phyloP scores from a whole-genome alignment of 2,888 invertebrate genomes.

The Drosophila lutescens region DNA sequence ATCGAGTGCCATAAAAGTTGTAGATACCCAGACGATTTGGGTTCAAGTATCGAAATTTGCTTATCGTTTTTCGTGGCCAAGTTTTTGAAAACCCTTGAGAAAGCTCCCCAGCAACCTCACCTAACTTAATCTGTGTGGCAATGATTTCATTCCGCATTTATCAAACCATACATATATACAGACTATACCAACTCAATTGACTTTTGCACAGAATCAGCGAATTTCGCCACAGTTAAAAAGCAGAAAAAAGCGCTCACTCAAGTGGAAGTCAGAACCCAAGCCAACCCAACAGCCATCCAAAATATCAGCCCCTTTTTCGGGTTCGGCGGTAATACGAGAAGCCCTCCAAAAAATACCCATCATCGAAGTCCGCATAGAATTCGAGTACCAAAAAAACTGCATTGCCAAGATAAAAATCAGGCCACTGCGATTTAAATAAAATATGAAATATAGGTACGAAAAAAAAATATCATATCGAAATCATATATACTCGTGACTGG shows the following conservation, averaged over 20 bases:
- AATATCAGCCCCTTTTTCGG: conserved; percentile 32
- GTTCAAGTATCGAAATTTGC: conserved; percentile 1
- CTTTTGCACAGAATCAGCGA: conserved; percentile 65
- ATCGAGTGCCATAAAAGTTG: conserved; percentile 2
- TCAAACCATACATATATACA: not conserved
- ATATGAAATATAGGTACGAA: not conserved
- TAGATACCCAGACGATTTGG: conserved; percentile 1
- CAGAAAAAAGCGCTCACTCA: conserved; percentile 40
- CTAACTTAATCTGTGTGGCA: conserved; percentile 9
- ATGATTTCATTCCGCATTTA: not conserved
- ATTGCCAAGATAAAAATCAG: conserved; percentile 75
- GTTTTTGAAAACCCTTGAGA: not conserved
- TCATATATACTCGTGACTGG: not conserved
- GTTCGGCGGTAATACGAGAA: conserved; percentile 62
- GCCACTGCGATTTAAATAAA: conserved; percentile 50
- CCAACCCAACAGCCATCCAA: conserved; percentile 34
- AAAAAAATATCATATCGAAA: conserved; percentile 10
- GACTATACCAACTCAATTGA: conserved; percentile 26
- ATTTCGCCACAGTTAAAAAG: conserved; percentile 32
- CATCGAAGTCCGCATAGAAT: conserved; percentile 51
- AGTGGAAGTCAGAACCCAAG: conserved; percentile 28
- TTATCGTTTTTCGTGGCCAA: conserved; percentile 4
- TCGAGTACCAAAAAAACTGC: conserved; percentile 63
- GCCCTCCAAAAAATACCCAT: conserved; percentile 7
- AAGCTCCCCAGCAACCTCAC: conserved; percentile 3